Conservation (phyloP, 2,888 invertebrate genomes). For the Polyploca ridens region DNA sequence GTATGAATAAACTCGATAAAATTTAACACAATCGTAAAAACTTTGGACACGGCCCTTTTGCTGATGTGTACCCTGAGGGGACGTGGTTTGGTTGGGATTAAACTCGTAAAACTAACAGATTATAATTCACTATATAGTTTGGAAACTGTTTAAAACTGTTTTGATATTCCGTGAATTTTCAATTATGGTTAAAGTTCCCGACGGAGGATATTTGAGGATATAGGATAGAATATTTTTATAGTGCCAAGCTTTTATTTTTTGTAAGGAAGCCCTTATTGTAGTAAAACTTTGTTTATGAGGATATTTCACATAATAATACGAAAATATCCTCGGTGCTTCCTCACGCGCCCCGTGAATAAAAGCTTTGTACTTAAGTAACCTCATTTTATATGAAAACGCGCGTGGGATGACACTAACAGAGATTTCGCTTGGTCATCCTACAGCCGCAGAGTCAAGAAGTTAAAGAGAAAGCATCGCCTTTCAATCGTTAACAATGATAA, state of each 20-base stretch:
- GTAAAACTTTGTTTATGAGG: too few species aligned
- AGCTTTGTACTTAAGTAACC: too few species aligned
- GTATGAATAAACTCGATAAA: slow-evolving; percentile 75
- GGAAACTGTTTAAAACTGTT: neutral
- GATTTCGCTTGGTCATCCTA: too few species aligned
- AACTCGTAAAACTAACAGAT: slow-evolving; percentile 5
- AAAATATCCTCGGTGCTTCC: too few species aligned
- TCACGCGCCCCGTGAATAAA: too few species aligned
- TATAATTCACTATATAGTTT: slow-evolving; percentile 1
- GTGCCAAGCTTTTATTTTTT: neutral
- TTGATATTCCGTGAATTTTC: neutral
- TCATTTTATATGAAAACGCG: too few species aligned
- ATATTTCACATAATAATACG: too few species aligned
- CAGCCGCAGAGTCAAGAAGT: too few species aligned
- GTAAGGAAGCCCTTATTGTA: neutral
- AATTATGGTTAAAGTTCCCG: neutral
- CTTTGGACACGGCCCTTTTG: slow-evolving; percentile 42
- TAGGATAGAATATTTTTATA: neutral
- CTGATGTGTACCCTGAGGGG: neutral
- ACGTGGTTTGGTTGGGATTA: neutral
- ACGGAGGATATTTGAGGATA: neutral
- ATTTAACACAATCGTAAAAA: slow-evolving; percentile 71
- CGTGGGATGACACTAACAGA: too few species aligned
- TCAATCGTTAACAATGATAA: too few species aligned
- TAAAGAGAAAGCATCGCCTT: too few species aligned